Conservation (phyloP, 2,888 invertebrate genomes). For the Psylliodes chrysocephalus region DNA sequence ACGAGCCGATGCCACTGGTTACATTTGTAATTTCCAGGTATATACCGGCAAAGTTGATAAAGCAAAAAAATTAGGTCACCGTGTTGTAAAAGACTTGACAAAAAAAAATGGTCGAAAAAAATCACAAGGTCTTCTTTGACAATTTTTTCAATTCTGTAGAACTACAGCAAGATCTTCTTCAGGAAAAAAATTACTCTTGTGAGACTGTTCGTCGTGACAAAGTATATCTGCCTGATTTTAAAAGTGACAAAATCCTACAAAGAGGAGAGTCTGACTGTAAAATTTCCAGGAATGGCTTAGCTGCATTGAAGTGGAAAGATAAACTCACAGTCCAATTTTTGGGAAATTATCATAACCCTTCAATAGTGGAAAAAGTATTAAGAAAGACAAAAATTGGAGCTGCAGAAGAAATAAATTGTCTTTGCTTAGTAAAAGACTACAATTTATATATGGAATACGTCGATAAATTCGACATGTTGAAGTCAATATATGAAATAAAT, state of each 20-base stretch:
- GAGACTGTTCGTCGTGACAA: no score
- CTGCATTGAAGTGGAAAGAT: slow-evolving; percentile 31
- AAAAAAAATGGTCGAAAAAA: no score
- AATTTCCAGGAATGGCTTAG: slow-evolving; percentile 22
- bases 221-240: neutral
- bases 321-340: slow-evolving; percentile 7
- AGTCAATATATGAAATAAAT: neutral
- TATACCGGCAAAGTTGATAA: slow-evolving; percentile 50
- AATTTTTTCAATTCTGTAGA: slow-evolving; percentile 25
- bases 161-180: slow-evolving; percentile 19
- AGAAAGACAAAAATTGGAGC: no score
- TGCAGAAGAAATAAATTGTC: slow-evolving; percentile 15
- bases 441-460: neutral
- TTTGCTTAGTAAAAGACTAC: neutral
- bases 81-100: no score
- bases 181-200: no score
- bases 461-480: neutral
- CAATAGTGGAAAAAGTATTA: neutral
- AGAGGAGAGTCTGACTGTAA: slow-evolving; percentile 15
- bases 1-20: no score
- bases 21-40: slow-evolving; percentile 45
- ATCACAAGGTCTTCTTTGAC: slow-evolving; percentile 17
- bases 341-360: no score
- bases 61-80: slow-evolving; percentile 33
- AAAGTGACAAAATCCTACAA: no score